Evolutionary conservation across 1,140 invertebrate species (phyloP).

Genomic region (Magallana gigas): DNA sequence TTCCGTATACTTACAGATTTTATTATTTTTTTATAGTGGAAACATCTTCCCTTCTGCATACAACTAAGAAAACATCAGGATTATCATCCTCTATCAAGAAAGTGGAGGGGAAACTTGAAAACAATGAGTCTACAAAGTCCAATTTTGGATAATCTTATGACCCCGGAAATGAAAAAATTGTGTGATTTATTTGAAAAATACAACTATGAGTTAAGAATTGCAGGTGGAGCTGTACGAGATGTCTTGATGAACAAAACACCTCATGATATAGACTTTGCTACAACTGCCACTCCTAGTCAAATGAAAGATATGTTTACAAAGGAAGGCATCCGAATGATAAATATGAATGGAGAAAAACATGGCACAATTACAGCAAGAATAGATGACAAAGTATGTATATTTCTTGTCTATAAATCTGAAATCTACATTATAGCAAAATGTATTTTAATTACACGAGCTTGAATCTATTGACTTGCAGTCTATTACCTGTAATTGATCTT

Average conservation of each 20-base stretch:
- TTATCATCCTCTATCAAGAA: not conserved
- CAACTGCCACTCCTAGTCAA: constrained; percentile 95
- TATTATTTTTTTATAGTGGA: not conserved
- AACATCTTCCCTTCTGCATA: not conserved
- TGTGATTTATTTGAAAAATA: constrained; percentile 89
- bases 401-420: no score
- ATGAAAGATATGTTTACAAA: constrained; percentile 96
- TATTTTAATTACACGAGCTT: no score
- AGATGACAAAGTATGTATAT: constrained; percentile 90
- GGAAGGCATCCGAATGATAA: constrained; percentile 94
- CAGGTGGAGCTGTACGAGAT: constrained; percentile 96
- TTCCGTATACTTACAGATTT: no score
- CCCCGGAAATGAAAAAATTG: constrained; percentile 87
- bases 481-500: not conserved
- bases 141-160: constrained; percentile 89
- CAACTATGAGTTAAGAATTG: constrained; percentile 92
- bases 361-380: constrained; percentile 98
- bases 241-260: constrained; percentile 92
- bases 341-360: constrained; percentile 96
- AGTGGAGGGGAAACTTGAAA: constrained; percentile 58
- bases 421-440: no score
- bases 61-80: not conserved
- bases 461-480: no score
- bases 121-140: constrained; percentile 80
- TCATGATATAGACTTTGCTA: constrained; percentile 98